Conservation (phyloP, 2,797 vertebrate genomes). For the Sibirionetta formosa region DNA sequence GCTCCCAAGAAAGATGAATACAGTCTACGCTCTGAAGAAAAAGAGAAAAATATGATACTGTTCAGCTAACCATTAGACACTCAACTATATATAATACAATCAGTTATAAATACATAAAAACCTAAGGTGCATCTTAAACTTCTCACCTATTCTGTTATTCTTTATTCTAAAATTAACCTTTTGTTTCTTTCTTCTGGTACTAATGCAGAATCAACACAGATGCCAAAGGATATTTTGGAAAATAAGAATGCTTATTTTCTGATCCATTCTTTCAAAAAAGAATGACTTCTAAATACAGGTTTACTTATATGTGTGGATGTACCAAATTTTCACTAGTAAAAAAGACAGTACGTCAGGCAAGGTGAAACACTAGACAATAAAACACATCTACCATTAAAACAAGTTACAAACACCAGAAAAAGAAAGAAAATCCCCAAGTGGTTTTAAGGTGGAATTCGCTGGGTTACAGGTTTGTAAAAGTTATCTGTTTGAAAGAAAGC, state of each 20-base stretch:
- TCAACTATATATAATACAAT: background rate
- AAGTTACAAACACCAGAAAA: background rate
- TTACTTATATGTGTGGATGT: background rate
- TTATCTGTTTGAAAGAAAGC: background rate
- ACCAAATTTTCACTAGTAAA: background rate
- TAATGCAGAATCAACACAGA: background rate
- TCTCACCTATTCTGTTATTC: background rate
- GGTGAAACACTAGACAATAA: background rate
- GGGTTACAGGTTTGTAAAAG: background rate
- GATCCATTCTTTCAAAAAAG: background rate
- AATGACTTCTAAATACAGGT: background rate
- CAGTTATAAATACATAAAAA: accelerated
- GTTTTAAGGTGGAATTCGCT: background rate
- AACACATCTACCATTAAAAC: background rate
- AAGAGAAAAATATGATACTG: background rate
- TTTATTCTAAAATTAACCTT: background rate
- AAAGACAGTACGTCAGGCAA: background rate
- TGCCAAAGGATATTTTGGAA: background rate
- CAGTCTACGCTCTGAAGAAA: conserved; percentile 89
- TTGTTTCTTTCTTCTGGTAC: background rate
- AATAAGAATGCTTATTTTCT: background rate
- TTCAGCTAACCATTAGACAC: background rate
- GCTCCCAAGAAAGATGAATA: conserved; percentile 97
- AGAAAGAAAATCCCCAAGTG: background rate
- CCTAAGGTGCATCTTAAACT: background rate